A percentile compares a stretch with the other conserved stretches of the same genome.
These are phyloP conservation scores for Chrysomallon squamiferum DNA, from an alignment of 1,140 invertebrate genomes.

Conservation along the genomic window DNA sequence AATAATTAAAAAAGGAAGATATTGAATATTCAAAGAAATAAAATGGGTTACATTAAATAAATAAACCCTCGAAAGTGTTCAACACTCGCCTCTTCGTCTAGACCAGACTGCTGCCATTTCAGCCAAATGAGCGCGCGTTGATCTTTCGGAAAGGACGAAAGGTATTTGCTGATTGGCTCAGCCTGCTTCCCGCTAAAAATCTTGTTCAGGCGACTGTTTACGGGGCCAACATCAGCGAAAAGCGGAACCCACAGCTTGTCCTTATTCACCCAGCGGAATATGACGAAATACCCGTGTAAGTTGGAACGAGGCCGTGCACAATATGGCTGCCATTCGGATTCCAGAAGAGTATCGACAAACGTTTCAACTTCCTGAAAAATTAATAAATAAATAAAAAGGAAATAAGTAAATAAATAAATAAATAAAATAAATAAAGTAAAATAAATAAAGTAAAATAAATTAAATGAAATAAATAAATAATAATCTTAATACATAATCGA, in stretches of 20 bases:
- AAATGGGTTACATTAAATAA: no score
- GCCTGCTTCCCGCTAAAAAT: background rate
- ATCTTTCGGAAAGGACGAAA: background rate
- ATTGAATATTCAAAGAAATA: no score
- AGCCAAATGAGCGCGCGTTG: background rate
- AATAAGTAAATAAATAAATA: background rate
- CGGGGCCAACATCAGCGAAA: background rate
- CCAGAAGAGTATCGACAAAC: background rate
- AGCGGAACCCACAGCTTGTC: constrained; percentile 10
- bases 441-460: no score
- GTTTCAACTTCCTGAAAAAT: constrained; percentile 1
- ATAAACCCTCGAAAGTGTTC: no score
- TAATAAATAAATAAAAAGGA: background rate
- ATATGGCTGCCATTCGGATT: background rate
- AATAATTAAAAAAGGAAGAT: no score
- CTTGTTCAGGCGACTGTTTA: background rate
- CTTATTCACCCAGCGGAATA: constrained; percentile 1
- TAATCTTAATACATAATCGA: no score
- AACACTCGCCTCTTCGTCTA: no score
- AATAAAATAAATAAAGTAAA: no score
- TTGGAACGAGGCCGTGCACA: background rate
- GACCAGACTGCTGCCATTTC: background rate
- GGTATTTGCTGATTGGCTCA: constrained; percentile 8
- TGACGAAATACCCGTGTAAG: constrained; percentile 1
- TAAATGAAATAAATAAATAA: no score